These are phyloP conservation scores for Leuciscus idus DNA, from an alignment of 2,113 vertebrate genomes.

Conservation along the genomic window DNA sequence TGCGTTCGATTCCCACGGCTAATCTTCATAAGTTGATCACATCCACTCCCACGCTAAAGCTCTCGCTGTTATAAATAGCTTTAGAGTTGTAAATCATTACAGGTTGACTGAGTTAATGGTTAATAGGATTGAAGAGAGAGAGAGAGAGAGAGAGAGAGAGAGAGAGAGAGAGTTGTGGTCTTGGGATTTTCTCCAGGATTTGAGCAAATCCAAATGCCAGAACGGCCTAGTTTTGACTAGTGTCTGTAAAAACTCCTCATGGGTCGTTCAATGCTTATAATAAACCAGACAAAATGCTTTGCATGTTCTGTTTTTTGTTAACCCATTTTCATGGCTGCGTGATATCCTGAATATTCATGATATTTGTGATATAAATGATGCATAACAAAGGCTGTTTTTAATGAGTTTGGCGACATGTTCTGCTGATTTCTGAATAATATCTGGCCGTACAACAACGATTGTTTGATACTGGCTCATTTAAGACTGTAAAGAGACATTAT, in stretches of 20 bases:
- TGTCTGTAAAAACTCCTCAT: background rate
- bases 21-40: background rate
- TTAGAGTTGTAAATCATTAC: conserved; percentile 50
- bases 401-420: no score
- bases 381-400: no score
- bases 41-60: background rate
- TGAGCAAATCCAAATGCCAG: conserved; percentile 10
- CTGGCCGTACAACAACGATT: no score
- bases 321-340: background rate
- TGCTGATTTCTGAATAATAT: no score
- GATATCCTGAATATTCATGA: background rate
- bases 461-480: no score
- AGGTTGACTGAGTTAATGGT: conserved; percentile 40
- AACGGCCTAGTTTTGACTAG: background rate
- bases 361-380: background rate
- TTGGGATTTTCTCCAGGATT: conserved; percentile 18
- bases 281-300: background rate
- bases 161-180: background rate
- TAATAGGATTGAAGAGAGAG: conserved; percentile 10
- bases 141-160: background rate
- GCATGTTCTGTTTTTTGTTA: background rate
- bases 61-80: conserved; percentile 9
- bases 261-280: background rate
- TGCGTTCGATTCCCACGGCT: background rate
- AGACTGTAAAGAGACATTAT: no score